These are phyloP conservation scores for Sebastes glaucus DNA, from an alignment of 2,797 vertebrate genomes.

Conservation along the genomic window DNA sequence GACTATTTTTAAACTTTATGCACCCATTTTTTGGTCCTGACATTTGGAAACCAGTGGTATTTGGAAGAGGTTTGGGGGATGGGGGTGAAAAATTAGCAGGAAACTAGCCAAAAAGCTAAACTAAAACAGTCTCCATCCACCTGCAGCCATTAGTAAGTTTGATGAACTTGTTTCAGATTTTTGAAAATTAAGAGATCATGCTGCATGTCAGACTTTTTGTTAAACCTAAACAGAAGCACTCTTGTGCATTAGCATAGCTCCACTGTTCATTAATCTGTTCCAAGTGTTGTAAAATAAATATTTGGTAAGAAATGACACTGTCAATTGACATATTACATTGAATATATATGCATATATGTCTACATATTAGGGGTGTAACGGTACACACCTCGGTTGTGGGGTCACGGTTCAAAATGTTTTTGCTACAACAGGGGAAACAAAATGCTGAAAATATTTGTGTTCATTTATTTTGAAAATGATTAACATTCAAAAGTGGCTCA, in stretches of 20 bases:
- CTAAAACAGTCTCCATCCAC: not conserved
- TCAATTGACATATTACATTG: not conserved
- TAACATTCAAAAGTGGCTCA: not conserved
- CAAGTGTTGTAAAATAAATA: not conserved
- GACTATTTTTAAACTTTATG: not conserved
- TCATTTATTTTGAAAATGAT: too few relatives aligned
- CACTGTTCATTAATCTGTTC: not conserved
- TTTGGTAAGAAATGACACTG: not conserved
- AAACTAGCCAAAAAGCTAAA: constrained; percentile 12
- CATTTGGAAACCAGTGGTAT: constrained; percentile 64
- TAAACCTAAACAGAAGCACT: constrained; percentile 3
- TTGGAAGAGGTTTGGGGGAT: not conserved
- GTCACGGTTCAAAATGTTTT: not conserved
- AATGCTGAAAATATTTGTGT: not conserved
- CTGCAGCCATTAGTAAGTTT: not conserved
- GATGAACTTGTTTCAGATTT: not conserved
- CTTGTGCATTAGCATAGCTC: not conserved
- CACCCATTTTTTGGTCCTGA: constrained; percentile 5
- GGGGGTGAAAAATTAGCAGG: not conserved
- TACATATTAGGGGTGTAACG: not conserved
- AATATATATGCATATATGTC: not conserved
- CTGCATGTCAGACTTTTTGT: not conserved
- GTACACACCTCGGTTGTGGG: not conserved
- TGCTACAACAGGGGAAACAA: not conserved
- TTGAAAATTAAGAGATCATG: not conserved